Percentiles rank a stretch among this genome's conserved stretches.
These are phyloP conservation scores for Dynastes maya DNA, from an alignment of 2,888 invertebrate species.

Conservation along the genomic window DNA sequence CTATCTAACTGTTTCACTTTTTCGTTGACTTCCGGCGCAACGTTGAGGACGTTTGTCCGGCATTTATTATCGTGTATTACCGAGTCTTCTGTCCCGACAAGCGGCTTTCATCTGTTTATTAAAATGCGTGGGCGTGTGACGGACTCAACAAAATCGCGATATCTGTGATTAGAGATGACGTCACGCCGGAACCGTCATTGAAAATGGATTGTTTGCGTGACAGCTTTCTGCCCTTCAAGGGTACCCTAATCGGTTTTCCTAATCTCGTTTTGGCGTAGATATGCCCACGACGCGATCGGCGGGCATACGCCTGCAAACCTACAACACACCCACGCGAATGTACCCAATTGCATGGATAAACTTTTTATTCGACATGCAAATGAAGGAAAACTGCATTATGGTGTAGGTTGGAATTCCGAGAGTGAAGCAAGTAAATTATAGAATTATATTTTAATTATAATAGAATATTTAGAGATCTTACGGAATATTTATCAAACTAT, in stretches of 20 bases:
- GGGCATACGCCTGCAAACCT: slow-evolving; percentile 16
- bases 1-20: slow-evolving; percentile 17
- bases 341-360: neutral
- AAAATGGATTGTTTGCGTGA: slow-evolving; percentile 59
- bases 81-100: slow-evolving; percentile 27
- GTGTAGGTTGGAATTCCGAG: neutral
- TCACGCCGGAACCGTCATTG: slow-evolving; percentile 60
- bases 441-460: too few species aligned
- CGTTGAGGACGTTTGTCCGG: neutral
- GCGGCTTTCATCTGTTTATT: slow-evolving; percentile 44
- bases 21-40: slow-evolving; percentile 33
- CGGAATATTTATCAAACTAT: too few species aligned
- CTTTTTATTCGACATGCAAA: neutral
- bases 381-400: neutral
- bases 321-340: slow-evolving; percentile 14
- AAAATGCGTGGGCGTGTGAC: slow-evolving; percentile 57
- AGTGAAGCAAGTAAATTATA: too few species aligned
- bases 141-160: slow-evolving; percentile 58
- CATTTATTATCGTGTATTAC: slow-evolving; percentile 19
- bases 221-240: slow-evolving; percentile 50
- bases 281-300: neutral
- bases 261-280: slow-evolving; percentile 20
- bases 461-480: too few species aligned
- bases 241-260: slow-evolving; percentile 25
- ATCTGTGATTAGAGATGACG: slow-evolving; percentile 61